phyloP scores from a whole-genome alignment of 2,888 invertebrate species.

The Caenorhabditis sp. region DNA sequence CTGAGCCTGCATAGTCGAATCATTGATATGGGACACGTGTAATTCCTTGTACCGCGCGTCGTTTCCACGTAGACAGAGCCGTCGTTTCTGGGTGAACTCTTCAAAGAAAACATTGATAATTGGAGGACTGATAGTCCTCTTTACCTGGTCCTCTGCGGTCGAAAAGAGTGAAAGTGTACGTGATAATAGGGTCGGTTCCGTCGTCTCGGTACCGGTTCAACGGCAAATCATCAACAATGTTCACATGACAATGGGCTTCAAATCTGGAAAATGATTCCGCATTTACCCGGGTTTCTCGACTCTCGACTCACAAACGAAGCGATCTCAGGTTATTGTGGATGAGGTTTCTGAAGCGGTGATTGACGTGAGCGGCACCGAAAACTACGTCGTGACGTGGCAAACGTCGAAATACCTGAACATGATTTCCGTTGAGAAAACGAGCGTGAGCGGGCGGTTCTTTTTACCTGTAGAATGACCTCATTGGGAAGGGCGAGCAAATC shows the following conservation, averaged over 20 bases:
- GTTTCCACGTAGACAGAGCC: slow-evolving; percentile 59
- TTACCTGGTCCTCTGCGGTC: slow-evolving; percentile 46
- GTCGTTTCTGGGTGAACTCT: slow-evolving; percentile 58
- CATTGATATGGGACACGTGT: slow-evolving; percentile 41
- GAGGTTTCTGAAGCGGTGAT: slow-evolving; percentile 40
- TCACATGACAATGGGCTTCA: slow-evolving; percentile 60
- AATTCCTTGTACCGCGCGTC: slow-evolving; percentile 30
- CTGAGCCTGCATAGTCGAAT: slow-evolving; percentile 56
- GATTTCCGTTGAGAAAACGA: background rate
- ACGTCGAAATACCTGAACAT: slow-evolving; percentile 51
- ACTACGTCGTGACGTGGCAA: slow-evolving; percentile 49
- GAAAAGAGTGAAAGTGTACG: slow-evolving; percentile 60
- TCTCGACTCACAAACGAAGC: background rate
- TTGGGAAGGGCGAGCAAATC: slow-evolving; percentile 35
- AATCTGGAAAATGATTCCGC: slow-evolving; percentile 37
- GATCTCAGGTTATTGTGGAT: slow-evolving; percentile 53
- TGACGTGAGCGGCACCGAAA: slow-evolving; percentile 51
- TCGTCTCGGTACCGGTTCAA: slow-evolving; percentile 33
- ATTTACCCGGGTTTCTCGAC: background rate
- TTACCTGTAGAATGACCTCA: slow-evolving; percentile 42
- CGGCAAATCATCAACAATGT: slow-evolving; percentile 54
- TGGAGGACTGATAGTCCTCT: background rate
- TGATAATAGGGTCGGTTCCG: slow-evolving; percentile 63
- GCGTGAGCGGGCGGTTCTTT: background rate
- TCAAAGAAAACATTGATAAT: background rate